Conservation (phyloP, 2,113 vertebrate species). For the Xenopus tropicalis region DNA sequence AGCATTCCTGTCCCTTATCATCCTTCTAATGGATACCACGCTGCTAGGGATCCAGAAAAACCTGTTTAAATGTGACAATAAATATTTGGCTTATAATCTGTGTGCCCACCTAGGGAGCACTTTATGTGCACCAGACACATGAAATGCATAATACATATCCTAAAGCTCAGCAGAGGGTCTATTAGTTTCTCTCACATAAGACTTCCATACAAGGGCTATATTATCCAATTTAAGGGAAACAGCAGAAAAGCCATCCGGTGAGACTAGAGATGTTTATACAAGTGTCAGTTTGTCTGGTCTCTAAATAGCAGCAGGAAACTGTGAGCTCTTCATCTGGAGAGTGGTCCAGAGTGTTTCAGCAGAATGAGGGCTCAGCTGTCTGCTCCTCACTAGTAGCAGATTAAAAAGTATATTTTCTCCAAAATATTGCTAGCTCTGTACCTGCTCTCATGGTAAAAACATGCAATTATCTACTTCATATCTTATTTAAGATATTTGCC, state of each 20-base stretch:
- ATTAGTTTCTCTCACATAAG: conserved; percentile 12
- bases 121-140: conserved; percentile 20
- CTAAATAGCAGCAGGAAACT: background rate
- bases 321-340: conserved; percentile 9
- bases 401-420: background rate
- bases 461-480: too few relatives aligned
- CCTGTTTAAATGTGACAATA: conserved; percentile 9
- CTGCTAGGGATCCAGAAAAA: background rate
- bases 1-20: background rate
- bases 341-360: conserved; percentile 7
- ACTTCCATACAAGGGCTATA: conserved; percentile 35
- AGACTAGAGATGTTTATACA: conserved; percentile 23
- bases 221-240: conserved; percentile 9
- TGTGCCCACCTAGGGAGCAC: conserved; percentile 11
- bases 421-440: background rate
- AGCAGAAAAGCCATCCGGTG: background rate
- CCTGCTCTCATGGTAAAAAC: too few relatives aligned
- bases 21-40: background rate
- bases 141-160: conserved; percentile 1
- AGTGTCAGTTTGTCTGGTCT: conserved; percentile 1
- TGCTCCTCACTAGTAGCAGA: background rate
- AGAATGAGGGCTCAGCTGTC: background rate
- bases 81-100: conserved; percentile 17
- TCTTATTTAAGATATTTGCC: too few relatives aligned
- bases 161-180: conserved; percentile 1